Percentiles rank a stretch among this genome's conserved stretches.
These are phyloP conservation scores for Cerastis leucographa DNA, from an alignment of 2,888 invertebrate genomes.

Conservation along the genomic window DNA sequence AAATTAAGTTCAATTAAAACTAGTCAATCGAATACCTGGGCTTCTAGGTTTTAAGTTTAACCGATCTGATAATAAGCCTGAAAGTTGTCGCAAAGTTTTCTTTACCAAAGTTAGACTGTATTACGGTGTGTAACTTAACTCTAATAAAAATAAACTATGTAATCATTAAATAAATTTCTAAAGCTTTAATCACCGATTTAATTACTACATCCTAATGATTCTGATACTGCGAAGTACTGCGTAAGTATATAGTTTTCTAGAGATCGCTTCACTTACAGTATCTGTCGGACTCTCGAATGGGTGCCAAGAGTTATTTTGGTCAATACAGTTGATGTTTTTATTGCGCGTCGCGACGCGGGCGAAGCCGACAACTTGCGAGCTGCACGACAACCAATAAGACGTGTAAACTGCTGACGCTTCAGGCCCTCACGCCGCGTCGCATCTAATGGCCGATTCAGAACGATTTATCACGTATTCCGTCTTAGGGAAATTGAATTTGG, in stretches of 20 bases:
- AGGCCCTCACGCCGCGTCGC: slow-evolving; percentile 84
- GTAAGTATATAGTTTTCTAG: slow-evolving; percentile 70
- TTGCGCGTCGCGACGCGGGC: slow-evolving; percentile 86
- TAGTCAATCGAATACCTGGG: neutral
- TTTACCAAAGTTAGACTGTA: neutral
- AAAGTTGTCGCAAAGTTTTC: slow-evolving; percentile 7
- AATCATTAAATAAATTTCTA: neutral
- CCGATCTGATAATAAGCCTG: neutral
- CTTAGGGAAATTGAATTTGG: slow-evolving; percentile 86
- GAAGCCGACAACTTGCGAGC: slow-evolving; percentile 78
- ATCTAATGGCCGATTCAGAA: slow-evolving; percentile 86
- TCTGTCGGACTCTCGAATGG: slow-evolving; percentile 83
- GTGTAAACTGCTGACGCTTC: slow-evolving; percentile 81
- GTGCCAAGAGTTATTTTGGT: slow-evolving; percentile 91
- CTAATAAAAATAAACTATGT: neutral
- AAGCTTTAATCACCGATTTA: slow-evolving; percentile 1
- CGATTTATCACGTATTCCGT: slow-evolving; percentile 88
- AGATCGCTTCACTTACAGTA: slow-evolving; percentile 84
- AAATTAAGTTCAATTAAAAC: neutral
- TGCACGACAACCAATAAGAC: slow-evolving; percentile 87
- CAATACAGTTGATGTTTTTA: slow-evolving; percentile 90
- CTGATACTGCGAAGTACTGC: slow-evolving; percentile 54
- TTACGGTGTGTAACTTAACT: slow-evolving; percentile 15
- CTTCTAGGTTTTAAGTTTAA: neutral
- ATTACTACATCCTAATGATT: slow-evolving; percentile 20